phyloP scores from a whole-genome alignment of 2,888 invertebrate genomes.

The Ichneumoninae sp. region DNA sequence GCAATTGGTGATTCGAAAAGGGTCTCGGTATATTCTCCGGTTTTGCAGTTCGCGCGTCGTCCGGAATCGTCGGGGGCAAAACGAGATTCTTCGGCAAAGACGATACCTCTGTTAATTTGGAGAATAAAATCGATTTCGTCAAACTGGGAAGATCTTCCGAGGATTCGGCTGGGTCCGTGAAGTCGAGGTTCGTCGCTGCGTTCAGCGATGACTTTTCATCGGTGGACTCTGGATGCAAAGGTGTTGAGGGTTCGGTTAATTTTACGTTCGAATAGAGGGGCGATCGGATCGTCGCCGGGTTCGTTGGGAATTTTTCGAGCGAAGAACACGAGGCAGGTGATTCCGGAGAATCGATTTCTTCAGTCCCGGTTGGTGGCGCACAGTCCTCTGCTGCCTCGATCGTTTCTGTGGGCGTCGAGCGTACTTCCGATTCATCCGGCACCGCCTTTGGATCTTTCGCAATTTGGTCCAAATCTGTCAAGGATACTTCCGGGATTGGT shows the following conservation, averaged over 20 bases:
- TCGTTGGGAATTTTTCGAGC: neutral
- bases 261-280: neutral
- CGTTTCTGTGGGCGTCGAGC: neutral
- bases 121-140: constrained; percentile 6
- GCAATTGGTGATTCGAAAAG: neutral
- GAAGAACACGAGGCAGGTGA: constrained; percentile 11
- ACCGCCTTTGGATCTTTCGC: neutral
- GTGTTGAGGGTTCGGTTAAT: neutral
- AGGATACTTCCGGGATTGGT: neutral
- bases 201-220: neutral
- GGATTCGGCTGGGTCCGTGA: neutral
- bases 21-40: neutral
- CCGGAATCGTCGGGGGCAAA: neutral
- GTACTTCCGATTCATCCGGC: neutral
- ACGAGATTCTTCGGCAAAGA: neutral
- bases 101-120: neutral
- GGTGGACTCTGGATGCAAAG: neutral
- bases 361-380: neutral
- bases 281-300: neutral
- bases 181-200: neutral
- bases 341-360: constrained; percentile 4
- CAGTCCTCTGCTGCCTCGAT: neutral
- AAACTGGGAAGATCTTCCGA: neutral
- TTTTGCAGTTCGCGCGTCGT: neutral
- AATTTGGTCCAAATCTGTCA: neutral